Percentiles rank a stretch among this genome's conserved stretches.
These are phyloP conservation scores for Rhegmatorhina hoffmannsi DNA, from an alignment of 2,113 vertebrate genomes.

Conservation along the genomic window DNA sequence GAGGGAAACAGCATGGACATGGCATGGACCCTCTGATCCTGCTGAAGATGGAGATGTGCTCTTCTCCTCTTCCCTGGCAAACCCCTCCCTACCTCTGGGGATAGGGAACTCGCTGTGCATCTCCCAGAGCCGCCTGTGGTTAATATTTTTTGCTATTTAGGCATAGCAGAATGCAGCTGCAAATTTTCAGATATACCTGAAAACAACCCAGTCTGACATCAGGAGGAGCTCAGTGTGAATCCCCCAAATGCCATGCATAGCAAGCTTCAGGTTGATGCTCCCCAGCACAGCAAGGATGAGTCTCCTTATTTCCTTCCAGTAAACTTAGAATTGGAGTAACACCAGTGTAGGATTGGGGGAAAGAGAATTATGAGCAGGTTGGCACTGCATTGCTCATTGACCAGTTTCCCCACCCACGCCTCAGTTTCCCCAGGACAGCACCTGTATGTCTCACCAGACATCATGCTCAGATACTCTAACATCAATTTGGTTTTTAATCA, in stretches of 20 bases:
- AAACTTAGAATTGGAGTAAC: not conserved
- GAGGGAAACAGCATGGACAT: not conserved
- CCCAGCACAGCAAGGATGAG: not conserved
- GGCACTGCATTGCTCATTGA: not conserved
- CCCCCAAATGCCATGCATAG: accelerated
- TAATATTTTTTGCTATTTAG: not conserved
- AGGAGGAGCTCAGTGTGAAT: not conserved
- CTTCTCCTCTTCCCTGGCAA: not conserved
- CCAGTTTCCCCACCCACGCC: not conserved
- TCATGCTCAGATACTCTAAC: not conserved
- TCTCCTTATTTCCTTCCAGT: not conserved
- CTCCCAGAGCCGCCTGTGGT: accelerated
- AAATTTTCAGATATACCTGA: not conserved
- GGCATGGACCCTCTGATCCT: not conserved
- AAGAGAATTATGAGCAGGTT: not conserved
- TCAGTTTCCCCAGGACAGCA: not conserved
- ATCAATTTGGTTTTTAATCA: not conserved
- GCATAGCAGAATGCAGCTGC: not conserved
- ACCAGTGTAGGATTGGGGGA: accelerated
- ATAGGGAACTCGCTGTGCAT: accelerated
- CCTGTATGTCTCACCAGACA: not conserved
- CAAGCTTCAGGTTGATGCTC: not conserved
- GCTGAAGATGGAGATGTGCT: not conserved
- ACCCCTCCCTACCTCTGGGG: not conserved
- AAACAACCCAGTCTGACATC: not conserved